Evolutionary conservation across 2,113 vertebrate genomes (phyloP).

Genomic region (Rhinopomastus cyanomelas): DNA sequence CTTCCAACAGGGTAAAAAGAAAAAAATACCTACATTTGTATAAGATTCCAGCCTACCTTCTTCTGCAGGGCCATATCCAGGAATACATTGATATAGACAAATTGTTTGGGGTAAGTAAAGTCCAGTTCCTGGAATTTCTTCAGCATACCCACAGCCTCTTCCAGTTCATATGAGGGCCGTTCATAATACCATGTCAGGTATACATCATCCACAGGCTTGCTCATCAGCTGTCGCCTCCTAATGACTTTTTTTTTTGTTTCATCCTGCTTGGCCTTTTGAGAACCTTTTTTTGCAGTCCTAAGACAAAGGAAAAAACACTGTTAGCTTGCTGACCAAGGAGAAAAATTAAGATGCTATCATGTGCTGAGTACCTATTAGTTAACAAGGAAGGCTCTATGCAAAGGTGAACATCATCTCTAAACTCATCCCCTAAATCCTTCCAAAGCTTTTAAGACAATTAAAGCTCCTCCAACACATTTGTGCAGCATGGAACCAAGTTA

Average conservation of each 20-base stretch:
- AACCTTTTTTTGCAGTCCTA: constrained; percentile 59
- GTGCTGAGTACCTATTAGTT: not conserved
- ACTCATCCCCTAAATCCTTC: not conserved
- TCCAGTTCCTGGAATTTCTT: constrained; percentile 87
- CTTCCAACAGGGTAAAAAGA: too few relatives aligned
- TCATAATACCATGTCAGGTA: constrained; percentile 81
- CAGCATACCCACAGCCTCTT: constrained; percentile 81
- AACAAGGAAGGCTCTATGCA: not conserved
- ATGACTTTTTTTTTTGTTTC: constrained; percentile 33
- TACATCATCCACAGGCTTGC: constrained; percentile 84
- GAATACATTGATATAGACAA: constrained; percentile 80
- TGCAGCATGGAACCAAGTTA: not conserved
- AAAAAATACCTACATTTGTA: rapidly evolving
- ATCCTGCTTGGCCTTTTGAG: constrained; percentile 54
- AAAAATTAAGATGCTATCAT: not conserved
- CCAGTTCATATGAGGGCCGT: constrained; percentile 58
- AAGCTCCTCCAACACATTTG: not conserved
- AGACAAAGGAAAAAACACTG: not conserved
- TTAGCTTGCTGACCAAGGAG: not conserved
- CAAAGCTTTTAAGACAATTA: not conserved
- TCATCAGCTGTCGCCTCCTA: constrained; percentile 62
- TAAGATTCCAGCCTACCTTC: constrained; percentile 76
- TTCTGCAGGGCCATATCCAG: constrained; percentile 89
- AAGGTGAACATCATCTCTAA: not conserved
- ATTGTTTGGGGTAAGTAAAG: constrained; percentile 80